A percentile compares a stretch with the other conserved stretches of the same genome.
These are phyloP conservation scores for Andrena flavipes DNA, from an alignment of 2,888 invertebrate species.

Conservation along the genomic window DNA sequence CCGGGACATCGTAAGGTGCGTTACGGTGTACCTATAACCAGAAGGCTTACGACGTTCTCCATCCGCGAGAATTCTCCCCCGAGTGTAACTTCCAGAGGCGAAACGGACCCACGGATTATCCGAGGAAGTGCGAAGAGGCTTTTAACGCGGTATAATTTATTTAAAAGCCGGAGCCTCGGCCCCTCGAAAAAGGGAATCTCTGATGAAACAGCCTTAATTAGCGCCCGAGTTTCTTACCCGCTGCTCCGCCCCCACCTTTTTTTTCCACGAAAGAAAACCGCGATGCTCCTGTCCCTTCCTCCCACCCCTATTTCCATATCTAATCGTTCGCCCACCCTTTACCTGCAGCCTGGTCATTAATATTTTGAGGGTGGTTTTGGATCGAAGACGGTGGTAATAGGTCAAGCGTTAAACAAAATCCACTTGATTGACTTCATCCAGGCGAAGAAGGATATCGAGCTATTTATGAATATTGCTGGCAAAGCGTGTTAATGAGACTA, in stretches of 20 bases:
- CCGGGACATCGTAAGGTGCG: slow-evolving; percentile 41
- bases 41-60: slow-evolving; percentile 51
- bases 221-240: slow-evolving; percentile 63
- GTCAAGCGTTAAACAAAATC: slow-evolving; percentile 7
- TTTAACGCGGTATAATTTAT: slow-evolving; percentile 75
- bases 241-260: slow-evolving; percentile 39
- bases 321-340: neutral
- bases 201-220: slow-evolving; percentile 74
- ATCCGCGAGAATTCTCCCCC: slow-evolving; percentile 49
- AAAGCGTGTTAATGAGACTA: slow-evolving; percentile 40
- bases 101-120: slow-evolving; percentile 71
- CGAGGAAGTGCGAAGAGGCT: slow-evolving; percentile 76
- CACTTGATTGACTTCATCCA: neutral
- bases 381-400: neutral
- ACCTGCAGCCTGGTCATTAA: neutral
- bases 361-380: too few species aligned
- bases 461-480: slow-evolving; percentile 37
- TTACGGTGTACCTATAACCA: slow-evolving; percentile 52
- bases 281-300: slow-evolving; percentile 24
- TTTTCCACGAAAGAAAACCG: slow-evolving; percentile 52
- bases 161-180: slow-evolving; percentile 63
- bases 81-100: slow-evolving; percentile 58
- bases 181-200: slow-evolving; percentile 65
- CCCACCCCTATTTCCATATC: neutral
- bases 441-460: slow-evolving; percentile 27